Percentiles rank a stretch among this genome's conserved stretches.
These are phyloP conservation scores for Crotophaga sulcirostris DNA, from an alignment of 2,113 vertebrate genomes.

Conservation along the genomic window DNA sequence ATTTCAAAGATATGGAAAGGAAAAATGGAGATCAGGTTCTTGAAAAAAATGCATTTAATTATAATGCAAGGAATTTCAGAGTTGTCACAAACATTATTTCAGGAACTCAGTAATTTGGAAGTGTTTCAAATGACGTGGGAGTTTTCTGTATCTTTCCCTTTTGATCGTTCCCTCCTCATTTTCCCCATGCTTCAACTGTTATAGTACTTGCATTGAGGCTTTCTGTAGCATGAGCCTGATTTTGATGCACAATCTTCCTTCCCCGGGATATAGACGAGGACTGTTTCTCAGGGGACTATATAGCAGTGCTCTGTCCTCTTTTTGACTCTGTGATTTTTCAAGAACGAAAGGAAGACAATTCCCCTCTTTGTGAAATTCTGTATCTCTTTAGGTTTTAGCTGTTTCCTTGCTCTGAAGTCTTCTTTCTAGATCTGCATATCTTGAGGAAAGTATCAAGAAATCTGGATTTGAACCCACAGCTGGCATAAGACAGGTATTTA, in stretches of 20 bases:
- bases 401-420: not conserved
- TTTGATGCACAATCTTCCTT: slow-evolving; percentile 27
- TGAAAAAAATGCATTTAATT: not conserved
- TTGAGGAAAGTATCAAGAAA: not conserved
- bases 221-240: slow-evolving; percentile 1
- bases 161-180: slow-evolving; percentile 21
- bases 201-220: slow-evolving; percentile 48
- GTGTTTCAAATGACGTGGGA: slow-evolving; percentile 28
- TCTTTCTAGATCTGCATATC: not conserved
- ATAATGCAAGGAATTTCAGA: not conserved
- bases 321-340: not conserved
- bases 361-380: not conserved
- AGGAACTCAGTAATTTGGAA: not conserved
- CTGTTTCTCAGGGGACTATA: slow-evolving; percentile 30
- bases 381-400: not conserved
- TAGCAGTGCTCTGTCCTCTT: not conserved
- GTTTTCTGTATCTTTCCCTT: slow-evolving; percentile 15
- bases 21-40: not conserved
- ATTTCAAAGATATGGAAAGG: not conserved
- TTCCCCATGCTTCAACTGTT: not conserved
- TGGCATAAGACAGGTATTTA: not conserved
- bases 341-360: not conserved
- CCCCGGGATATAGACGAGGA: not conserved
- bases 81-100: not conserved
- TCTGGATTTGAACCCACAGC: not conserved